Percentiles rank a stretch among this genome's conserved stretches.
Conservation (phyloP, 1,140 invertebrate species). For the Pararge aegeria region DNA sequence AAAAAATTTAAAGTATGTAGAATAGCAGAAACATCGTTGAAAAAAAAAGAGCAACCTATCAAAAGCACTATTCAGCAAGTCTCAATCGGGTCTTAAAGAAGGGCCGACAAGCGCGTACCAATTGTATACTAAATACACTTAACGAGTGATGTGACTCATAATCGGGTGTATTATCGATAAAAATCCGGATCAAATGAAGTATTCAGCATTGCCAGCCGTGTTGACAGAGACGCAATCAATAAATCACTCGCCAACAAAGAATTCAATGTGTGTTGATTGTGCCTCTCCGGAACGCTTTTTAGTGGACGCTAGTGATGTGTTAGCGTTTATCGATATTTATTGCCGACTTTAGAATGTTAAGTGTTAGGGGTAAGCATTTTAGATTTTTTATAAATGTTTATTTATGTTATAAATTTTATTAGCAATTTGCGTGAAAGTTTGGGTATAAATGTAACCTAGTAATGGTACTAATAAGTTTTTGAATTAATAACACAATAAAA, state of each 20-base stretch:
- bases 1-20: background rate
- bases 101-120: slow-evolving; percentile 47
- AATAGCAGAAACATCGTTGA: background rate
- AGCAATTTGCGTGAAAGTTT: too few relatives aligned
- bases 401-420: too few relatives aligned
- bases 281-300: slow-evolving; percentile 71
- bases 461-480: too few relatives aligned
- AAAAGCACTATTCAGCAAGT: slow-evolving; percentile 30
- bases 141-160: slow-evolving; percentile 75
- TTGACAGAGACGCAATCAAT: slow-evolving; percentile 78
- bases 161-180: slow-evolving; percentile 72
- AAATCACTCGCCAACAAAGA: slow-evolving; percentile 76
- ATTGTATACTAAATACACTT: slow-evolving; percentile 75
- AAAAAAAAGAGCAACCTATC: background rate
- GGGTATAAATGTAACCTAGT: too few relatives aligned
- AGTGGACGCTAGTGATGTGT: slow-evolving; percentile 56
- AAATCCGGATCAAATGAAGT: slow-evolving; percentile 79
- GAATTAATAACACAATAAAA: too few relatives aligned
- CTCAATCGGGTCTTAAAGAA: slow-evolving; percentile 42
- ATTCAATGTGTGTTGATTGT: slow-evolving; percentile 79
- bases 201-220: slow-evolving; percentile 63
- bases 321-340: slow-evolving; percentile 18
- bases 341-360: background rate
- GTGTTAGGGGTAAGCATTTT: too few relatives aligned
- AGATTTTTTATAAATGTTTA: too few relatives aligned